phyloP scores from a whole-genome alignment of 2,888 invertebrate genomes.

The Tachina fera region DNA sequence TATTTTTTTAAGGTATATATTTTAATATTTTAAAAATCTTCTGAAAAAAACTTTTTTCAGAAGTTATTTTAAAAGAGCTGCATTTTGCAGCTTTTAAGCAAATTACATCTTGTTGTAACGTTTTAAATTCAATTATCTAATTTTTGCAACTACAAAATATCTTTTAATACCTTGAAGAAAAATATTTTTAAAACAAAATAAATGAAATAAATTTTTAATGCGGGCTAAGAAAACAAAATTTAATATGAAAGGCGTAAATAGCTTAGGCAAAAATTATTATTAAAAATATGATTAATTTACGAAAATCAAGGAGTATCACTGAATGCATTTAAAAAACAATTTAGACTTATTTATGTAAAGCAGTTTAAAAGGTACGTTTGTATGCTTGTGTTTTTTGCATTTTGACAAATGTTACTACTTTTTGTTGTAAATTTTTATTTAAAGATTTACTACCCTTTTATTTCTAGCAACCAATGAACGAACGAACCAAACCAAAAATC shows the following conservation, averaged over 20 bases:
- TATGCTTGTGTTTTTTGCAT: slow-evolving; percentile 2
- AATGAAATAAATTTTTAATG: slow-evolving; percentile 4
- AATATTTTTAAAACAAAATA: not conserved
- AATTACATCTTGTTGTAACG: too few species aligned
- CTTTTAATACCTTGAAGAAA: too few species aligned
- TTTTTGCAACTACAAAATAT: too few species aligned
- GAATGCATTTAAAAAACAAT: slow-evolving; percentile 12
- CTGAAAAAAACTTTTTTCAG: too few species aligned
- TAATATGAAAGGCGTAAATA: slow-evolving; percentile 29
- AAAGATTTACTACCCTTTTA: slow-evolving; percentile 57
- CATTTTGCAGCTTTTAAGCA: too few species aligned
- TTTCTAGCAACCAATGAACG: not conserved
- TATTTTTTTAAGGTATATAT: too few species aligned
- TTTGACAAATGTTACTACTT: slow-evolving; percentile 67
- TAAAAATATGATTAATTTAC: slow-evolving; percentile 50
- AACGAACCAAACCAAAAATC: slow-evolving; percentile 10
- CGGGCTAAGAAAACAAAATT: not conserved
- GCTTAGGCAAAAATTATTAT: slow-evolving; percentile 29
- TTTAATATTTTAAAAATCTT: too few species aligned
- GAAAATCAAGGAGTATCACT: slow-evolving; percentile 1
- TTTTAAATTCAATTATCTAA: not conserved
- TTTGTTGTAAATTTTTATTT: slow-evolving; percentile 34
- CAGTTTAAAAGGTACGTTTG: slow-evolving; percentile 7
- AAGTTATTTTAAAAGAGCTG: too few species aligned
- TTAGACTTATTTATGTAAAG: slow-evolving; percentile 53